phyloP scores from a whole-genome alignment of 1,140 invertebrate species.

The Polypedilum vanderplanki region DNA sequence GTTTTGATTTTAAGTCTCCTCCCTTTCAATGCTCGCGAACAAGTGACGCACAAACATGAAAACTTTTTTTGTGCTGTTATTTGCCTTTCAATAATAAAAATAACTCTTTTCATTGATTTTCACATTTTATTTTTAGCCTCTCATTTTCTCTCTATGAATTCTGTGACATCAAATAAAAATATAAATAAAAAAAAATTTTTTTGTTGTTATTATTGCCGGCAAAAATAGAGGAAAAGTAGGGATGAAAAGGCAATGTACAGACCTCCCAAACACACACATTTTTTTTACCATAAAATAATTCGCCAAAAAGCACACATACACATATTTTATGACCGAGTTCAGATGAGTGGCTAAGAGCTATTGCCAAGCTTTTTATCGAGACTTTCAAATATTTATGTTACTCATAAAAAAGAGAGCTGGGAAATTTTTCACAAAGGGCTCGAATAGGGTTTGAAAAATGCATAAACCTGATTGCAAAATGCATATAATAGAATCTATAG shows the following conservation, averaged over 20 bases:
- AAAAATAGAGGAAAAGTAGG: neutral
- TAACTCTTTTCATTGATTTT: conserved; percentile 13
- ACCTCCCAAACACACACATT: neutral
- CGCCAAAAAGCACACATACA: neutral
- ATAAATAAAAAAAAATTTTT: neutral
- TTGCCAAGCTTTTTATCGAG: neutral
- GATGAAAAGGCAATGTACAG: neutral
- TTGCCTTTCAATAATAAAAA: conserved; percentile 19
- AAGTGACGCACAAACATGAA: neutral
- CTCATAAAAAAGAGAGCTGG: neutral
- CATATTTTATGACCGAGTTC: neutral
- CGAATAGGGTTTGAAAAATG: neutral
- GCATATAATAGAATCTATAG: neutral
- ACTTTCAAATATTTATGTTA: conserved; percentile 14
- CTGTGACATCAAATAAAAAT: conserved; percentile 13
- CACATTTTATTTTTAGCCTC: conserved; percentile 3
- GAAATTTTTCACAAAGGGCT: neutral
- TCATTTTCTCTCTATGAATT: neutral
- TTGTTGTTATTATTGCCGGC: neutral
- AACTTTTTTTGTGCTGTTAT: neutral
- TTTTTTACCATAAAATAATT: neutral
- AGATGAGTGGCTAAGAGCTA: conserved; percentile 16
- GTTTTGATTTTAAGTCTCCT: neutral
- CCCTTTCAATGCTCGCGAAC: too few species aligned
- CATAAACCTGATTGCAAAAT: conserved; percentile 5